phyloP scores from a whole-genome alignment of 92 coral and sea anemone species.

The Scolanthus callimorphus region DNA sequence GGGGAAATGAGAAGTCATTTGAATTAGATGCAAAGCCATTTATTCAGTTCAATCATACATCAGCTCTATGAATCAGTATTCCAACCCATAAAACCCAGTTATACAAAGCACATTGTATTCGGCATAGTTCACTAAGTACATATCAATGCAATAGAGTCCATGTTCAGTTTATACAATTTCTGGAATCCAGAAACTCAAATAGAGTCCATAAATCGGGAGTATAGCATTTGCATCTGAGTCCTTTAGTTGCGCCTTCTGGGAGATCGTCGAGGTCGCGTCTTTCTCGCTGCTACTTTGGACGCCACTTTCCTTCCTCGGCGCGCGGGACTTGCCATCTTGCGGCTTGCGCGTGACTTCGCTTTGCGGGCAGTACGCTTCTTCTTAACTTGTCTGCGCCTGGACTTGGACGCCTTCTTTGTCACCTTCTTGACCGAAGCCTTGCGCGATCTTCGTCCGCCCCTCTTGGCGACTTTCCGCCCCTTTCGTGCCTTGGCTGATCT shows the following conservation, averaged over 20 bases:
- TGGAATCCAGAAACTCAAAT: too few relatives aligned
- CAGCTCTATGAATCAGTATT: too few relatives aligned
- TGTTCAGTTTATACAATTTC: too few relatives aligned
- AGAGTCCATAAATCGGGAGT: too few relatives aligned
- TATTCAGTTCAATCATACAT: too few relatives aligned
- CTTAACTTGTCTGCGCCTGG: slow-evolving; percentile 16
- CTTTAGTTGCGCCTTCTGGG: slow-evolving; percentile 9
- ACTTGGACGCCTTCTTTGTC: slow-evolving; percentile 11
- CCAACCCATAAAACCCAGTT: too few relatives aligned
- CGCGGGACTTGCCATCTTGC: slow-evolving; percentile 14
- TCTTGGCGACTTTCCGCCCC: slow-evolving; percentile 25
- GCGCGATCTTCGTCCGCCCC: slow-evolving; percentile 21
- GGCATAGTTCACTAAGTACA: too few relatives aligned
- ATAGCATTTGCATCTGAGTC: too few relatives aligned
- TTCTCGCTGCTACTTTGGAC: background rate
- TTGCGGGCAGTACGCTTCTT: slow-evolving; percentile 26
- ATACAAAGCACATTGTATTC: too few relatives aligned
- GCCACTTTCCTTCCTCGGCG: background rate
- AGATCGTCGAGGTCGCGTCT: slow-evolving; percentile 3
- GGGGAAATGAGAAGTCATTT: too few relatives aligned
- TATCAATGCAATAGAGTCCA: too few relatives aligned
- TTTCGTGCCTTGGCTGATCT: slow-evolving; percentile 17
- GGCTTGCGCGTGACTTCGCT: slow-evolving; percentile 24
- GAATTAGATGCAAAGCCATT: too few relatives aligned
- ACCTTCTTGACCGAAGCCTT: slow-evolving; percentile 29